Conservation (phyloP, 2,888 invertebrate genomes). For the Colletes collaris region DNA sequence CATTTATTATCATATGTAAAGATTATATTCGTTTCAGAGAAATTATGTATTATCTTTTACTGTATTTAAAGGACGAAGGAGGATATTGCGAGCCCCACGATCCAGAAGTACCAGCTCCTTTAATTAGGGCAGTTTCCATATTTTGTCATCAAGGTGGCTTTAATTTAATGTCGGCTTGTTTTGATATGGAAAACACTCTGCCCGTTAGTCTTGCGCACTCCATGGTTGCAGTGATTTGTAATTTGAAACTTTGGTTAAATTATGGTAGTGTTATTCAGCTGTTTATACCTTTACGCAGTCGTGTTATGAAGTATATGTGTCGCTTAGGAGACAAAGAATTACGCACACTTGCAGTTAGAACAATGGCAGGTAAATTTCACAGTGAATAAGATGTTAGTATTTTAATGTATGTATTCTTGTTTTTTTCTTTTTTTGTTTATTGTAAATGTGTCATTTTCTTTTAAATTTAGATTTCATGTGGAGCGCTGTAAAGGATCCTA, state of each 20-base stretch:
- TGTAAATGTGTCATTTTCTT: constrained; percentile 19
- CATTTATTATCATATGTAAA: neutral
- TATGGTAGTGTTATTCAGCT: constrained; percentile 94
- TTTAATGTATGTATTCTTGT: neutral
- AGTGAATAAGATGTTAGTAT: neutral
- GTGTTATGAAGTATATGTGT: constrained; percentile 96
- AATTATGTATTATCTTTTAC: constrained; percentile 21
- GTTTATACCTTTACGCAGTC: constrained; percentile 93
- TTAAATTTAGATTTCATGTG: constrained; percentile 92
- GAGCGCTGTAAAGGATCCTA: constrained; percentile 96
- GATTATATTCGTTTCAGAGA: neutral
- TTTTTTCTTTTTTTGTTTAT: neutral
- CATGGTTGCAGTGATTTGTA: constrained; percentile 95
- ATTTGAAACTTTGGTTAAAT: constrained; percentile 96
- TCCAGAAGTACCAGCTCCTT: constrained; percentile 95
- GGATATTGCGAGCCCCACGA: constrained; percentile 96
- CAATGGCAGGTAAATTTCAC: constrained; percentile 90
- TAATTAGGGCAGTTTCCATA: constrained; percentile 95
- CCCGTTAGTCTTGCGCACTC: constrained; percentile 96
- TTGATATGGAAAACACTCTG: constrained; percentile 90
- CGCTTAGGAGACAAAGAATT: constrained; percentile 95
- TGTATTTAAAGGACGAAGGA: constrained; percentile 88
- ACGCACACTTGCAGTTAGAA: constrained; percentile 93
- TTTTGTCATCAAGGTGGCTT: constrained; percentile 97
- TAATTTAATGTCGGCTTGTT: constrained; percentile 93